Base-by-base conservation (phyloP, 2,113 vertebrate species). In the Pedetes capensis region DNA sequence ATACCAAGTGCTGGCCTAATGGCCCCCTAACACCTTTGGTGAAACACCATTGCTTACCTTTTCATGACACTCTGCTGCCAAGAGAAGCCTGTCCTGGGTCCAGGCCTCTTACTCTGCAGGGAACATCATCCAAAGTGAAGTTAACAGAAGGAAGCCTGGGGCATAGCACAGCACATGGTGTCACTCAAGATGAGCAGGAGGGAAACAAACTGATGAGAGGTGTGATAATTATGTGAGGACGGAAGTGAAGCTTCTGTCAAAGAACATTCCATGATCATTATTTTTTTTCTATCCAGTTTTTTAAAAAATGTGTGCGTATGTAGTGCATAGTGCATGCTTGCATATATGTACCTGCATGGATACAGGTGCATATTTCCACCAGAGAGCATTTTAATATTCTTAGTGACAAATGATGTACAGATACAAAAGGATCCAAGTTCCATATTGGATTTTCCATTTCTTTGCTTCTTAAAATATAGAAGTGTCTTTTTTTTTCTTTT, bases 141-240 rank as follows among this genome's bases (percentile, higher is more conserved):
- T 12, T 64, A 44, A 44, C 55, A 47, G 25, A 86, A 11, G 32
- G 34, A 51, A 55, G 29, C 25, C 66, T 8, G 71, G n/a, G 12
- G 5, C 39, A 8, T n/a, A 17, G n/a, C 4, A 1, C 0, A 29
- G 49, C 17, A 44, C 39, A 20, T 3, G 25, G 14, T 23, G 20
- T 75, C 76, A 42, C 34, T 42, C 16, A 37, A 57, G 14, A 32
- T 13, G 32, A 18, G 14, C 53, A 72, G 72, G 39, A 59, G 39
- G 1, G 51, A 37, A 53, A 5, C 37, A 55, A 74, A 68, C 47
- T 76, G 29, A n/a, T 2, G 42, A 64, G 57, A 81, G 49, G 2
- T 27, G 37, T 27, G 20, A 37, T 29, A 4, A 17, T 25, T 81
- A 39, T 68, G 39, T 51, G 53, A 39, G 23, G 47, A 91, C 87